Evolutionary conservation across 2,888 invertebrate species (phyloP).

Genomic region (Trichopoda pennipes): DNA sequence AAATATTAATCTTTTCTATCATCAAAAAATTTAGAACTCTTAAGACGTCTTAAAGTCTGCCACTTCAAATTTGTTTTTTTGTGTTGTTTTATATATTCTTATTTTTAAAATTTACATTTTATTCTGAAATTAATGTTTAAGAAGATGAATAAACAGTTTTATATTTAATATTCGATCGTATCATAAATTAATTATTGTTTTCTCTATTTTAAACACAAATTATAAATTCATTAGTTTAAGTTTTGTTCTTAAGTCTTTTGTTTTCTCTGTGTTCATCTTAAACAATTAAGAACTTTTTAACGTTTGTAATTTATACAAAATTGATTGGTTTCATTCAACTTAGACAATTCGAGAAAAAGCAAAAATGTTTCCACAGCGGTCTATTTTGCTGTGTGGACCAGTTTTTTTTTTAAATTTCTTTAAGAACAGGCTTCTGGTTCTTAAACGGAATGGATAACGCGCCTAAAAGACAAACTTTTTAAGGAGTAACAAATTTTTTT

Average conservation of each 20-base stretch:
- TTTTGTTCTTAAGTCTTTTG: slow-evolving; percentile 41
- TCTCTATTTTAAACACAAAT: slow-evolving; percentile 1
- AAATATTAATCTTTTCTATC: background rate
- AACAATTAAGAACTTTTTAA: background rate
- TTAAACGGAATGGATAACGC: too few relatives aligned
- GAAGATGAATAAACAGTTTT: background rate
- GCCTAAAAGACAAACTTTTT: too few relatives aligned
- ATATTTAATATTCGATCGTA: background rate
- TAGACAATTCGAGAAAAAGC: too few relatives aligned
- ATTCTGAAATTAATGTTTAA: background rate
- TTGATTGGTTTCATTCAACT: background rate
- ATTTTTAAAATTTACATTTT: background rate
- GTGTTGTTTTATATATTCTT: background rate
- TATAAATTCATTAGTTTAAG: slow-evolving; percentile 22
- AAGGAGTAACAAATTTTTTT: too few relatives aligned
- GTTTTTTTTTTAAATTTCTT: too few relatives aligned
- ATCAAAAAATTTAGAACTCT: background rate
- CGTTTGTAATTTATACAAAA: slow-evolving; percentile 9
- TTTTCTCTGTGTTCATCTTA: background rate
- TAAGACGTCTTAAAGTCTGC: slow-evolving; percentile 22
- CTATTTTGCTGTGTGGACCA: too few relatives aligned
- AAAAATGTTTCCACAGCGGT: too few relatives aligned
- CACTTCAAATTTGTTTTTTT: background rate
- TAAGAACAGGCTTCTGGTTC: too few relatives aligned
- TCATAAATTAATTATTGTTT: background rate